A percentile compares a stretch with the other conserved stretches of the same genome.
Conservation (phyloP, 2,113 vertebrate species). For the Capra hircus region DNA sequence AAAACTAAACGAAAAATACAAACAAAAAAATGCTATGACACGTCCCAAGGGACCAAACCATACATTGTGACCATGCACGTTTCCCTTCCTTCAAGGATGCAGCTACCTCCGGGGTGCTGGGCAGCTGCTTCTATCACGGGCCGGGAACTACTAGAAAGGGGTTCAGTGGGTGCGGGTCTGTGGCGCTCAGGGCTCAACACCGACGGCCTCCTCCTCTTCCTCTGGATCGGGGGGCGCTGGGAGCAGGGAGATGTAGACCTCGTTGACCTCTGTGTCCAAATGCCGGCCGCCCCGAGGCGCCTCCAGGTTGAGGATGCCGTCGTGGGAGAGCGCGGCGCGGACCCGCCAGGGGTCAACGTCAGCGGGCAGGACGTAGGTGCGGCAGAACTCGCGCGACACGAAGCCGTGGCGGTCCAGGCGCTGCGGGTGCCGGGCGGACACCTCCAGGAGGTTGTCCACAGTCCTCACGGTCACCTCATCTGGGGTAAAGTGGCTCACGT, state of each 20-base stretch:
- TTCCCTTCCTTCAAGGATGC: background rate
- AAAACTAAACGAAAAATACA: slow-evolving; percentile 21
- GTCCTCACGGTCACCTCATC: slow-evolving; percentile 87
- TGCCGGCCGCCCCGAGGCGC: slow-evolving; percentile 82
- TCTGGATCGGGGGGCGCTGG: slow-evolving; percentile 56
- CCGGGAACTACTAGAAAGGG: background rate
- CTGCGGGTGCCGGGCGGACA: slow-evolving; percentile 86
- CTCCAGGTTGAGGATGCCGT: slow-evolving; percentile 87
- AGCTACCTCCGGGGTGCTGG: slow-evolving; percentile 36
- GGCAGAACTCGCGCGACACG: slow-evolving; percentile 87
- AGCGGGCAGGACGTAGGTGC: slow-evolving; percentile 88
- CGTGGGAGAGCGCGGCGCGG: slow-evolving; percentile 84
- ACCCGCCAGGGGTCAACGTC: slow-evolving; percentile 87
- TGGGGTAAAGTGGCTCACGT: slow-evolving; percentile 89
- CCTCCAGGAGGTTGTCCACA: slow-evolving; percentile 90
- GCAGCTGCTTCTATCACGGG: background rate
- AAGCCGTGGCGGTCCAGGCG: slow-evolving; percentile 88
- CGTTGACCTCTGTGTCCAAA: slow-evolving; percentile 78
- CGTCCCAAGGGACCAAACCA: slow-evolving; percentile 57
- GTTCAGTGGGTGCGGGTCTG: background rate
- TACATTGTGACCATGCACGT: background rate
- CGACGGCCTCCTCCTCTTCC: slow-evolving; percentile 55
- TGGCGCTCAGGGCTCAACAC: slow-evolving; percentile 64
- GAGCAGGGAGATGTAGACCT: slow-evolving; percentile 80
- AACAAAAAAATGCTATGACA: slow-evolving; percentile 15